Evolutionary conservation across 2,888 invertebrate genomes (phyloP), one percentile per base, ranked within the genome.

Genomic region (Bombylius discolor): DNA sequence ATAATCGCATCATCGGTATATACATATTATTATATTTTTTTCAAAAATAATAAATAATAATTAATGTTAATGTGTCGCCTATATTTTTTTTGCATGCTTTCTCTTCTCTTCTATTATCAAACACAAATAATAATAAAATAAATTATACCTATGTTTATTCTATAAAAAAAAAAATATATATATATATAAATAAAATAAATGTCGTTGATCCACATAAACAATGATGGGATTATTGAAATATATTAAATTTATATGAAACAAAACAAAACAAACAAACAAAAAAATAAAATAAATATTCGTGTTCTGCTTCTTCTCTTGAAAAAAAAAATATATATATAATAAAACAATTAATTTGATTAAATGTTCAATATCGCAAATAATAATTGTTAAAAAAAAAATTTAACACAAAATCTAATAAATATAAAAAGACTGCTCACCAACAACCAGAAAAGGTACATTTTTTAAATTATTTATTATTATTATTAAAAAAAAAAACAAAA

Each of bases 391-490:
- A 54, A 52, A 58, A 42, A 48, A 49, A 56, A 55, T 55, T 56
- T 47, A 51, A 60, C 59, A 61, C 52, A 59, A 59, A 54, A 52
- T 39, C 39, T 46, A 36, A 49, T 52, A 62, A 63, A 67, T 66
- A 55, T 48, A 39, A 56, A 58, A 60, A 73, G 73, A 72, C 68
- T 66, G 70, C 68, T 68, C 73, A 72, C 67, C 72, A 72, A 70
- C 39, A 42, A 42, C 68, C 68, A 66, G 71, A 71, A 68, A 73
- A 73, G 73, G 73, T 73, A 73, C 70, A 65, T 64, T 47, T 42
- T 42, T 42, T 42, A 11, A 56, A 52, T 58, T 55, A 58, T 60
- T 60, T 55, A 56, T 59, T 57, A 58, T 49, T 60, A 58, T 58
- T 57, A 56, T 57, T 56, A 52, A 49, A 52, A 23, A 47, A 23